These are phyloP conservation scores for Drosophila cracens DNA, from an alignment of 2,888 invertebrate species.

Conservation along the genomic window DNA sequence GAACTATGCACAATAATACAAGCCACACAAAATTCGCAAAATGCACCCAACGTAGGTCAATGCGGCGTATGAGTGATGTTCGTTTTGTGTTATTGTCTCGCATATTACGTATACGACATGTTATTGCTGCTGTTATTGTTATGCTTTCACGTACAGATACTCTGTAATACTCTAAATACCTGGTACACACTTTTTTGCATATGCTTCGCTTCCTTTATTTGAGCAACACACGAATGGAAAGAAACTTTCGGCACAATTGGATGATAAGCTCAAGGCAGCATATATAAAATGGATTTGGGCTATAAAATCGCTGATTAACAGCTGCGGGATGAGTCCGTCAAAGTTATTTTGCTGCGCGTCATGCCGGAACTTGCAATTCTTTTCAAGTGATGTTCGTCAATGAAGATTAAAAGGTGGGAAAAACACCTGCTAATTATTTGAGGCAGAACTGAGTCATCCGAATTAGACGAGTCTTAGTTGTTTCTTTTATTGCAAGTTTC, in stretches of 20 bases:
- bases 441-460: conserved; percentile 27
- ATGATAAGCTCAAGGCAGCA: background rate
- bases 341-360: background rate
- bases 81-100: conserved; percentile 6
- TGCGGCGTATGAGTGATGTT: conserved; percentile 62
- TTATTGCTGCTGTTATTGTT: conserved; percentile 8
- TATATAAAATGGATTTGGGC: background rate
- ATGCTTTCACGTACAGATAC: conserved; percentile 44
- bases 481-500: background rate
- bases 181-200: background rate
- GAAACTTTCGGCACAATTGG: background rate
- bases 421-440: conserved; percentile 12
- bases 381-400: conserved; percentile 8
- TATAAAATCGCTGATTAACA: background rate
- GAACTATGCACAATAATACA: conserved; percentile 21
- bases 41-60: conserved; percentile 16
- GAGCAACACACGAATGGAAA: background rate
- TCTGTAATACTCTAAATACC: background rate
- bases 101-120: conserved; percentile 66
- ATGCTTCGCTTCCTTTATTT: background rate
- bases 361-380: conserved; percentile 20
- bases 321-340: background rate
- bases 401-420: background rate
- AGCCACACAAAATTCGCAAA: conserved; percentile 8
- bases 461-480: conserved; percentile 24